These are phyloP conservation scores for Sprattus sprattus DNA, from an alignment of 2,113 vertebrate genomes.

Conservation along the genomic window DNA sequence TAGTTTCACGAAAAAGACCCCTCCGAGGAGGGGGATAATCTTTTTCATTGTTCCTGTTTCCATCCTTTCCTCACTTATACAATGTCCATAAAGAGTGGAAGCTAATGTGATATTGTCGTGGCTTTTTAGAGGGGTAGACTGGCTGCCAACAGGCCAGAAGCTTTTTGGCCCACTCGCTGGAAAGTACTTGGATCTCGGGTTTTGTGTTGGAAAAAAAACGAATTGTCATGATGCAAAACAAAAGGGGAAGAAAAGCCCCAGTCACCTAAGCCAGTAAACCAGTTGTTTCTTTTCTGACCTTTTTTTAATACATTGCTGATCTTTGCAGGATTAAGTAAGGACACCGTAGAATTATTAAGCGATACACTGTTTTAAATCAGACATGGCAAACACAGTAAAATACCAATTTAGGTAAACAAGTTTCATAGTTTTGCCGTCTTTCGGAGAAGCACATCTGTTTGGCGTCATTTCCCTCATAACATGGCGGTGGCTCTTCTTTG, in stretches of 20 bases:
- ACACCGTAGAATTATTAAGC: constrained; percentile 13
- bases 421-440: not conserved
- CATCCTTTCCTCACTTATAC: constrained; percentile 34
- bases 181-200: constrained; percentile 46
- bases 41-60: constrained; percentile 36
- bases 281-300: constrained; percentile 32
- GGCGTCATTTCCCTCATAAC: not conserved
- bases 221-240: constrained; percentile 49
- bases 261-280: constrained; percentile 21
- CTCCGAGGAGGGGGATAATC: constrained; percentile 10
- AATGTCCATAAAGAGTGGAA: constrained; percentile 39
- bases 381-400: not conserved
- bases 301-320: constrained; percentile 6
- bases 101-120: constrained; percentile 45
- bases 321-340: constrained; percentile 15
- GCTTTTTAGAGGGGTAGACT: constrained; percentile 37
- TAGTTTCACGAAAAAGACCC: constrained; percentile 27
- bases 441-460: not conserved
- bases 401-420: not conserved
- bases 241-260: constrained; percentile 37
- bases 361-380: not conserved
- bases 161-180: constrained; percentile 48
- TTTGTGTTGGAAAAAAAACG: constrained; percentile 41
- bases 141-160: constrained; percentile 47
- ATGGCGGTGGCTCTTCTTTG: constrained; percentile 32